Conservation (phyloP, 2,113 vertebrate genomes). For the Cairina moschata region DNA sequence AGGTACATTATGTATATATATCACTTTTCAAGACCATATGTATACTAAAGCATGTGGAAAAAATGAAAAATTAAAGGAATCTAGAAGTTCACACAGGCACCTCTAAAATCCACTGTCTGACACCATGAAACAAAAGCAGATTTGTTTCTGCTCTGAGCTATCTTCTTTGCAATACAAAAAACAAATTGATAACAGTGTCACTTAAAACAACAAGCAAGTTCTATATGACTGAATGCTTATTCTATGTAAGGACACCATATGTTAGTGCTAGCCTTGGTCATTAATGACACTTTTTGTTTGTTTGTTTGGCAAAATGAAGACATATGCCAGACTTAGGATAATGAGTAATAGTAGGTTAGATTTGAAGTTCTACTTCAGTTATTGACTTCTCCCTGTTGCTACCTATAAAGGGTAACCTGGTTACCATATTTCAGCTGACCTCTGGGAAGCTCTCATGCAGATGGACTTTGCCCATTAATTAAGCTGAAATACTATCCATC, state of each 20-base stretch:
- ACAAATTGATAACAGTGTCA: background rate
- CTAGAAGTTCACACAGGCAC: background rate
- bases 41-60: background rate
- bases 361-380: background rate
- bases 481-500: background rate
- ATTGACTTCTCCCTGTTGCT: background rate
- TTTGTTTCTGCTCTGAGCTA: slow-evolving; percentile 21
- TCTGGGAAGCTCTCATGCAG: background rate
- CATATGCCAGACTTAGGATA: background rate
- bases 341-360: background rate
- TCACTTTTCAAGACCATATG: background rate
- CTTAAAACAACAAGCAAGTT: background rate
- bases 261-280: background rate
- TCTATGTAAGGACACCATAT: background rate
- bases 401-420: background rate
- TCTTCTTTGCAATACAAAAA: background rate
- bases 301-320: background rate
- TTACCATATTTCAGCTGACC: background rate
- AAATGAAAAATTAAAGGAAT: background rate
- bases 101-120: background rate
- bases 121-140: background rate
- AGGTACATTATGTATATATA: background rate
- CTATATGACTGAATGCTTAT: background rate
- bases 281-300: background rate
- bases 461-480: background rate